Evolutionary conservation across 2,797 vertebrate genomes (phyloP), one percentile per base, ranked within the genome.

Genomic region (Hapalemur alaotrensis): DNA sequence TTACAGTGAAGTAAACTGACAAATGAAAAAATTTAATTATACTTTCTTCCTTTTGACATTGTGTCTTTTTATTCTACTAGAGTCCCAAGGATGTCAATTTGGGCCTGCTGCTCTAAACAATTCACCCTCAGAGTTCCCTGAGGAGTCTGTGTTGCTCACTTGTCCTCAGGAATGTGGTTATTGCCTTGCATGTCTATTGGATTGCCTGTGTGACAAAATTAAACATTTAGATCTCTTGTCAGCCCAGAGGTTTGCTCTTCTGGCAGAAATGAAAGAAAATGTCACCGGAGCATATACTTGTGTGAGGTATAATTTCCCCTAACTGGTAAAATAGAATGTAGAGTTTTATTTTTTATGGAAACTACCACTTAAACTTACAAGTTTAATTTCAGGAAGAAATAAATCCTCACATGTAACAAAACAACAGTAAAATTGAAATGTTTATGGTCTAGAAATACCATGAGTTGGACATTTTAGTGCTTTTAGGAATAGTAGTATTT

Each of bases 1-100:
- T 96, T 97, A 96, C 65, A 96, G 35, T 76, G 61, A 96, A 93
- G 72, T 30, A 76, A 96, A 88, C 32, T 96, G 76, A 95, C 87
- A 76, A 81, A 65, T 0, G 13, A 83, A 95, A 88, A 63, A 52
- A 50, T 78, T 73, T 94, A 96, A 95, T 96, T 96, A 73, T 80
- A 25, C 20, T 83, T 97, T 83, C 61, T 87, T 88, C 38, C n/a
- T 92, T 96, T 67, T 92, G 23, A 83, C 23, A 76, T 94, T 67
- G 30, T 70, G 57, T 70, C 70, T 95, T 94, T 87, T 94, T 54
- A 38, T 84, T 94, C 75, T 78, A 22, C 32, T 7, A 13, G 22
- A 81, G 8, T 72, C 70, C 48, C 52, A 81, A n/a, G 25, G 46
- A n/a, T 0, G 28, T 69, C 38, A 57, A 2, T 75, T 76, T 1